Evolutionary conservation across 2,113 vertebrate species (phyloP).

Genomic region (Pseudolaguvia tuberculata): DNA sequence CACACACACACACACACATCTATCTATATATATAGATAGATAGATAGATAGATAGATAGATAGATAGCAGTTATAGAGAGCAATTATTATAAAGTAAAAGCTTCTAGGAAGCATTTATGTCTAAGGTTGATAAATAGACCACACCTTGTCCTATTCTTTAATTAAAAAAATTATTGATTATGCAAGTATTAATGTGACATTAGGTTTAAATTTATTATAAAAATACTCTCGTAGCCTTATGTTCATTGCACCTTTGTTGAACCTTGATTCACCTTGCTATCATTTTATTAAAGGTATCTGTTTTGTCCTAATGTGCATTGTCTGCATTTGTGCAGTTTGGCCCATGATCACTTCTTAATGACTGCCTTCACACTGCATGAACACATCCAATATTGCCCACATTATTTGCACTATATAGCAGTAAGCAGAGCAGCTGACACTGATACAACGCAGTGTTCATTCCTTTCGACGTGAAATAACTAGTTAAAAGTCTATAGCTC

Average conservation of each 20-base stretch:
- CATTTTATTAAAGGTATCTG: conserved; percentile 32
- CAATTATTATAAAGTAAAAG: conserved; percentile 11
- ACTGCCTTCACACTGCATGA: conserved; percentile 34
- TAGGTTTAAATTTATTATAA: conserved; percentile 26
- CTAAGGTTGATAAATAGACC: conserved; percentile 26
- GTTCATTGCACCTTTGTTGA: conserved; percentile 23
- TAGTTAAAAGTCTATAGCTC: conserved; percentile 43
- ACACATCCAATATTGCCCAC: conserved; percentile 25
- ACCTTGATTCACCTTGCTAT: conserved; percentile 27
- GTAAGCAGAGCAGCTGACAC: conserved; percentile 31
- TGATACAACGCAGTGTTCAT: conserved; percentile 38
- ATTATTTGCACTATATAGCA: conserved; percentile 22
- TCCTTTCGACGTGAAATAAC: conserved; percentile 43
- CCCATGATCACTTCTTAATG: conserved; percentile 45
- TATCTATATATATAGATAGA: no score
- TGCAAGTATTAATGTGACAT: conserved; percentile 13
- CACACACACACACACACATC: no score
- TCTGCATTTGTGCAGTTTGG: conserved; percentile 23
- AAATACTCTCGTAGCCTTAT: conserved; percentile 16
- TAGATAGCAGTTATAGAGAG: background rate
- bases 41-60: no score
- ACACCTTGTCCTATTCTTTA: conserved; percentile 11
- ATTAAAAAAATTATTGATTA: conserved; percentile 17
- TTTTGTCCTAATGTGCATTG: conserved; percentile 24
- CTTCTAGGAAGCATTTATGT: conserved; percentile 16